Evolutionary conservation across 1,140 invertebrate genomes (phyloP).

Genomic region (Adelges cooleyi): DNA sequence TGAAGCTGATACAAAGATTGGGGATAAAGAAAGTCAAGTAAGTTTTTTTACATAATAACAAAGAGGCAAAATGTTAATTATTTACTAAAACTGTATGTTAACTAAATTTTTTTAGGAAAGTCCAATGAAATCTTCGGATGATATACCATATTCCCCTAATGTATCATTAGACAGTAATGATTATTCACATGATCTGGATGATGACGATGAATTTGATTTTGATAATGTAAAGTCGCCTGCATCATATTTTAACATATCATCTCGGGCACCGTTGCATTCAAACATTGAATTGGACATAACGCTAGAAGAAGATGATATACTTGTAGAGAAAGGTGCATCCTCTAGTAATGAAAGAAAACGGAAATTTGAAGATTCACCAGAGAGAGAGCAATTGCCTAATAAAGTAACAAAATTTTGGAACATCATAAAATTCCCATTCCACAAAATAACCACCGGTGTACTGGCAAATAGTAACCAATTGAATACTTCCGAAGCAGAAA

Average conservation of each 20-base stretch:
- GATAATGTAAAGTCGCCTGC: not conserved
- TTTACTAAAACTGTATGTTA: no score
- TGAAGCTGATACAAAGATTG: constrained; percentile 12
- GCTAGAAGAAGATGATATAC: not conserved
- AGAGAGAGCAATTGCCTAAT: not conserved
- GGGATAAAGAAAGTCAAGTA: constrained; percentile 1
- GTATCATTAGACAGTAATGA: not conserved
- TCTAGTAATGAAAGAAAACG: not conserved
- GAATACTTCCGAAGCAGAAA: not conserved
- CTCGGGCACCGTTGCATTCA: constrained; percentile 17
- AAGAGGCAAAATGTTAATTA: no score
- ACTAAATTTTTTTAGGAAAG: not conserved
- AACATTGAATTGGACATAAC: not conserved
- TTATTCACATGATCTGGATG: not conserved
- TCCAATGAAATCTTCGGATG: not conserved
- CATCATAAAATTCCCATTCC: constrained; percentile 13
- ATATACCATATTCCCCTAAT: constrained; percentile 13
- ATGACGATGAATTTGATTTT: constrained; percentile 2
- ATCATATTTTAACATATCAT: constrained; percentile 11
- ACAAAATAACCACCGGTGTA: not conserved
- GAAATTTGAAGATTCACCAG: not conserved
- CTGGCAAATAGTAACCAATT: not conserved
- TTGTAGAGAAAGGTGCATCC: not conserved
- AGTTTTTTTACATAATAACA: no score
- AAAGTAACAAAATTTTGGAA: constrained; percentile 14